phyloP scores from a whole-genome alignment of 1,140 invertebrate species.

The Neoseiulus cucumeris region DNA sequence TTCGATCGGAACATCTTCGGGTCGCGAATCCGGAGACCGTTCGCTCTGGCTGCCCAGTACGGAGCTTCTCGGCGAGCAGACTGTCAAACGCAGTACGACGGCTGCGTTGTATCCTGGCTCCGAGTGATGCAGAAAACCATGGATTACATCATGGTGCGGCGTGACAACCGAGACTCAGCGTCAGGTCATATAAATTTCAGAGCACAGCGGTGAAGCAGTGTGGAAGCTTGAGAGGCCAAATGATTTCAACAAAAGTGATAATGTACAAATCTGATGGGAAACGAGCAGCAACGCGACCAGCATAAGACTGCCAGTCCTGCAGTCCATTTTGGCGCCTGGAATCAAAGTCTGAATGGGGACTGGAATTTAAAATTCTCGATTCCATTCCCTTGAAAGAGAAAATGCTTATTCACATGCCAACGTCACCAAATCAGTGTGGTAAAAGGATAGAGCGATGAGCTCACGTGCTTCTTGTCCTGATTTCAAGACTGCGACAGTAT shows the following conservation, averaged over 20 bases:
- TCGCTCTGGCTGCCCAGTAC: conserved; percentile 22
- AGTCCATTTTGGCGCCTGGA: background rate
- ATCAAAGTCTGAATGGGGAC: background rate
- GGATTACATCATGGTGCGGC: conserved; percentile 15
- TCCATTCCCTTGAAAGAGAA: too few relatives aligned
- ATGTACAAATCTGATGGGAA: background rate
- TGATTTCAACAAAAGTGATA: background rate
- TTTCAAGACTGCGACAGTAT: too few relatives aligned
- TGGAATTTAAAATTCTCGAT: too few relatives aligned
- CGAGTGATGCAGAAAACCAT: conserved; percentile 20
- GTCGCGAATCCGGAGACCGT: background rate
- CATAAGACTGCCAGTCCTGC: background rate
- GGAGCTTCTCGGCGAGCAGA: conserved; percentile 21
- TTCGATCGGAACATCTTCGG: conserved; percentile 5
- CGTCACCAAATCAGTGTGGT: too few relatives aligned
- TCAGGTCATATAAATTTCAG: background rate
- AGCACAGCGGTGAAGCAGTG: background rate
- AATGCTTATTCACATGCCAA: too few relatives aligned
- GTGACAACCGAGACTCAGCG: background rate
- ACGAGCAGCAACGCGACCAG: background rate
- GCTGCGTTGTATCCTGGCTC: conserved; percentile 23
- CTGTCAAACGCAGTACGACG: conserved; percentile 23
- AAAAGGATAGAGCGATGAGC: too few relatives aligned
- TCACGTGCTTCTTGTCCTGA: too few relatives aligned
- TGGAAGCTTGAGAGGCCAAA: background rate